These are phyloP conservation scores for Cygnus atratus DNA, from an alignment of 2,113 vertebrate species.

Conservation along the genomic window DNA sequence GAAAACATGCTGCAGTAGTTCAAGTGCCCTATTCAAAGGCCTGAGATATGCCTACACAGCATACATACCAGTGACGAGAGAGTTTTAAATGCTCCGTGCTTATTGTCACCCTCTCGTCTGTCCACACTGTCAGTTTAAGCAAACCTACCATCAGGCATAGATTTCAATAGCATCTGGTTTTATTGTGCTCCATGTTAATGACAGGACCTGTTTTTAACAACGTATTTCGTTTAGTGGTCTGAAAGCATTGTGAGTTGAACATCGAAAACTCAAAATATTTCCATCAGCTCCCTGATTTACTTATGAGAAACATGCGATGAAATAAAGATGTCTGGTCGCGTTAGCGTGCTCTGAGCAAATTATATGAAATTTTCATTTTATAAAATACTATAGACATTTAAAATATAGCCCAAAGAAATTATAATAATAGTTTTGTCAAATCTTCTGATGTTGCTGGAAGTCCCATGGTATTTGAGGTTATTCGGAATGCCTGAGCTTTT, in stretches of 20 bases:
- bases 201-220: neutral
- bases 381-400: neutral
- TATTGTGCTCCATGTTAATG: neutral
- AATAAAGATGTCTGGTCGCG: neutral
- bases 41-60: neutral
- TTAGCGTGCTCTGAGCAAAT: neutral
- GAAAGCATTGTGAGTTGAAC: neutral
- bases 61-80: neutral
- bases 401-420: neutral
- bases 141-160: neutral
- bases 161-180: neutral
- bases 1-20: neutral
- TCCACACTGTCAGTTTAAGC: neutral
- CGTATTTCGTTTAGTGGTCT: neutral
- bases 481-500: neutral
- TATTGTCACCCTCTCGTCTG: neutral
- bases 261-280: neutral
- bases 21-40: fast-evolving
- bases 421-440: neutral
- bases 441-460: neutral
- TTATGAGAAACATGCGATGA: neutral
- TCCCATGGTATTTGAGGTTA: neutral
- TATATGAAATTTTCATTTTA: neutral
- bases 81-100: neutral
- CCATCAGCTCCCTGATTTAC: neutral